Evolutionary conservation across 2,797 vertebrate species (phyloP), one percentile per base, ranked within the genome.

Genomic region (Cryptoblepharus egeriae): DNA sequence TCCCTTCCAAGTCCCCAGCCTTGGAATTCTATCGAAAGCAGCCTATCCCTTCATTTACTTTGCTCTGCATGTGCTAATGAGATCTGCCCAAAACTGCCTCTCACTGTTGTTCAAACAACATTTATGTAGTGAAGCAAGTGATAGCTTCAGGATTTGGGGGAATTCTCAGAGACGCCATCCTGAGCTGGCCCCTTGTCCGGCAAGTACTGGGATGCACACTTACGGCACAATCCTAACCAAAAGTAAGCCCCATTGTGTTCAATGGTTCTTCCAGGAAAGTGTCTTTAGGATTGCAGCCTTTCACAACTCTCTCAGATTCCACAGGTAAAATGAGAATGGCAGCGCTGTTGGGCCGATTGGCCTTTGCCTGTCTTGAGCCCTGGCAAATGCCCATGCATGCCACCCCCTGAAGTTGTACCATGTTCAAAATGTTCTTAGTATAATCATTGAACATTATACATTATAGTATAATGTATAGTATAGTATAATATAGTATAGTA

Each of bases 1-100:
- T 20, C 0, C 1, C 26, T 84, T 90, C 83, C 86, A 88, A 52
- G 88, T 52, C 71, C 79, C 84, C 75, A 69, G 42, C 77, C n/a
- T 72, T 85, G 52, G 10, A 45, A 70, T 84, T 83, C 76, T 87
- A 72, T 67, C 5, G 0, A 22, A 7, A 58, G 80, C 0, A 2
- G 37, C 45, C 1, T 1, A 39, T 61, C n/a, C 0, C 20, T 0
- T 37, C 68, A 69, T 75, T 58, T 28, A 45, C 35, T 61, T 77
- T 63, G 22, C n/a, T 61, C 63, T 70, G 67, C 24, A 71, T 12
- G 3, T 15, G 35, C 30, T 60, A 55, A 67, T n/a, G 71, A n/a
- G 10, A 1, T 67, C 13, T 39, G 7, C 15, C 86, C 71, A 87
- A 71, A 15, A 0, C 60, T 72, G 45, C 75, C 60, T 69, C 57